A percentile compares a stretch with the other conserved stretches of the same genome.
phyloP scores from a whole-genome alignment of 2,797 vertebrate species.

The Falco berigora region DNA sequence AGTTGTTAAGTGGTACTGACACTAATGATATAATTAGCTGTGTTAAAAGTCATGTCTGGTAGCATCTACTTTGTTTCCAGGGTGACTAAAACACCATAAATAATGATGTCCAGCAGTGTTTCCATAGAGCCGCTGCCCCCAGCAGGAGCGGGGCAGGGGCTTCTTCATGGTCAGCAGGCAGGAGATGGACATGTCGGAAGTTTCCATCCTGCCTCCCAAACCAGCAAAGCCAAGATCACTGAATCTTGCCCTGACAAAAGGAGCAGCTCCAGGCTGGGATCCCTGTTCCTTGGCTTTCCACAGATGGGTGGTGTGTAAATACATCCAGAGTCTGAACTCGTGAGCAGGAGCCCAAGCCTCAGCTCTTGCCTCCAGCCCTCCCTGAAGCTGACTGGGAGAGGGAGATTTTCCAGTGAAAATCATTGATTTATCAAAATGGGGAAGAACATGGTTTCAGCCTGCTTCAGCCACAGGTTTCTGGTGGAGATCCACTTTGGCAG shows the following conservation, averaged over 20 bases:
- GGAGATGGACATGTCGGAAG: background rate
- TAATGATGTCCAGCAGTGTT: background rate
- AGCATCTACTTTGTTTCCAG: constrained; percentile 59
- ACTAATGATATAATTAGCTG: constrained; percentile 63
- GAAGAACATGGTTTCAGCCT: background rate
- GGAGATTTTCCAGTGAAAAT: background rate
- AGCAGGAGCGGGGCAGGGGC: background rate
- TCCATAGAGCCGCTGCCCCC: background rate
- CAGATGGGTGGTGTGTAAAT: background rate
- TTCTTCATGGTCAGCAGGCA: background rate
- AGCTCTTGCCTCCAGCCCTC: background rate
- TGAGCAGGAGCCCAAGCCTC: background rate
- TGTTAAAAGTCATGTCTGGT: constrained; percentile 51
- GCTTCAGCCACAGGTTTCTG: background rate
- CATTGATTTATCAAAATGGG: background rate
- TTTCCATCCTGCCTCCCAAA: background rate
- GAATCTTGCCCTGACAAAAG: fast-evolving
- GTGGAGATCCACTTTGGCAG: background rate
- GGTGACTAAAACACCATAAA: constrained; percentile 36
- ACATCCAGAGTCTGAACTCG: background rate
- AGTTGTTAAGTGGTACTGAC: background rate
- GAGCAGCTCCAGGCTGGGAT: background rate
- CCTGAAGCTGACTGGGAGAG: background rate
- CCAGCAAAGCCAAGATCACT: fast-evolving
- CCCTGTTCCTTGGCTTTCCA: background rate